Evolutionary conservation across 2,113 vertebrate species (phyloP).

Genomic region (Podiceps cristatus): DNA sequence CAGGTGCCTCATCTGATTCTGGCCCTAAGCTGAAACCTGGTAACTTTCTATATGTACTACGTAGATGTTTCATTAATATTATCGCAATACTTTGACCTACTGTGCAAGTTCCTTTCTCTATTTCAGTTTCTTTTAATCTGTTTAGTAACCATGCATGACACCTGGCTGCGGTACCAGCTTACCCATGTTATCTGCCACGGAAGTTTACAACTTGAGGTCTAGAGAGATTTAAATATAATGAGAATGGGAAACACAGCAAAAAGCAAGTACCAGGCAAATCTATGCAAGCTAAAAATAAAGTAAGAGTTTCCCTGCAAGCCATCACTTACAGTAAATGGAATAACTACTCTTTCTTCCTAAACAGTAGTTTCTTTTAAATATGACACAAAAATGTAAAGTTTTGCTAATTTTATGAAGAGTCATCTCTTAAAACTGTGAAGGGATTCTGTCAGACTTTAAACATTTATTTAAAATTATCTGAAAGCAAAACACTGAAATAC

Average conservation of each 20-base stretch:
- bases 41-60: not conserved
- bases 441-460: not conserved
- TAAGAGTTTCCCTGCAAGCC: not conserved
- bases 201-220: not conserved
- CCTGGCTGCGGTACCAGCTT: not conserved
- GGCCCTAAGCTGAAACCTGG: not conserved
- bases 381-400: not conserved
- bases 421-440: not conserved
- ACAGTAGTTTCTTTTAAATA: not conserved
- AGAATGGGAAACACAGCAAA: not conserved
- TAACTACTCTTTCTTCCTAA: not conserved
- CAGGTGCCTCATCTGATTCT: not conserved
- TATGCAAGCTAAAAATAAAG: not conserved
- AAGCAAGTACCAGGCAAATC: not conserved
- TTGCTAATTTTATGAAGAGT: not conserved
- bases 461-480: not conserved
- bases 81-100: not conserved
- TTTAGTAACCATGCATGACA: not conserved
- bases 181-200: not conserved
- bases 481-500: not conserved
- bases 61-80: not conserved
- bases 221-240: not conserved
- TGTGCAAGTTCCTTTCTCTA: not conserved
- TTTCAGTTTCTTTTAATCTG: not conserved
- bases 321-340: too few species aligned